Evolutionary conservation across 1,140 invertebrate species (phyloP).

Genomic region (Eumeta japonica): DNA sequence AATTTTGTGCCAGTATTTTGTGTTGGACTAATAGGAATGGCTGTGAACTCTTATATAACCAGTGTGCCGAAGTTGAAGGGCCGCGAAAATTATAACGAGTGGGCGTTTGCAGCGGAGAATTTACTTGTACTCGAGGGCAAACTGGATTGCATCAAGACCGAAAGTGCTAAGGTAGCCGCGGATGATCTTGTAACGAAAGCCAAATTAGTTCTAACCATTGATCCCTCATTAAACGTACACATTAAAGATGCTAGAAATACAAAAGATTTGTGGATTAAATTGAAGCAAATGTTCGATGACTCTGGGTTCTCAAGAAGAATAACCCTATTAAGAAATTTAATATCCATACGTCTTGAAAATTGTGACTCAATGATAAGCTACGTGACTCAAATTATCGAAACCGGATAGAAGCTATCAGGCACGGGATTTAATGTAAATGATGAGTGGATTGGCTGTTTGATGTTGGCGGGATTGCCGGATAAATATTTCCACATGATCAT

Average conservation of each 20-base stretch:
- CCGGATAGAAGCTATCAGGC: conserved; percentile 8
- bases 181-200: conserved; percentile 8
- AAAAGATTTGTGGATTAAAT: conserved; percentile 21
- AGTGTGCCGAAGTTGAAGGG: too few species aligned
- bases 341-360: conserved; percentile 14
- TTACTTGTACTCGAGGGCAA: conserved; percentile 9
- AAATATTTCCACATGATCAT: conserved; percentile 25
- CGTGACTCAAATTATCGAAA: too few species aligned
- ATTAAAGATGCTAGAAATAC: conserved; percentile 16
- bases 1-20: too few species aligned
- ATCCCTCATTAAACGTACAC: conserved; percentile 18
- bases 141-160: conserved; percentile 8
- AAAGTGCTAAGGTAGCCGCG: neutral
- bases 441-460: too few species aligned
- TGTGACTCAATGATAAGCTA: too few species aligned
- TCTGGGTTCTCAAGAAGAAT: conserved; percentile 17
- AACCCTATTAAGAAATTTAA: too few species aligned
- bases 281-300: conserved; percentile 17
- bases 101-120: conserved; percentile 11
- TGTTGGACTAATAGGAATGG: too few species aligned
- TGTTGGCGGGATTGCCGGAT: conserved; percentile 20
- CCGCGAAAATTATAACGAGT: too few species aligned
- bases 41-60: too few species aligned
- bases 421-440: conserved; percentile 23
- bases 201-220: conserved; percentile 10